Evolutionary conservation across 1,140 invertebrate genomes (phyloP), one percentile per base, ranked within the genome.

Genomic region (Neodiprion lecontei): DNA sequence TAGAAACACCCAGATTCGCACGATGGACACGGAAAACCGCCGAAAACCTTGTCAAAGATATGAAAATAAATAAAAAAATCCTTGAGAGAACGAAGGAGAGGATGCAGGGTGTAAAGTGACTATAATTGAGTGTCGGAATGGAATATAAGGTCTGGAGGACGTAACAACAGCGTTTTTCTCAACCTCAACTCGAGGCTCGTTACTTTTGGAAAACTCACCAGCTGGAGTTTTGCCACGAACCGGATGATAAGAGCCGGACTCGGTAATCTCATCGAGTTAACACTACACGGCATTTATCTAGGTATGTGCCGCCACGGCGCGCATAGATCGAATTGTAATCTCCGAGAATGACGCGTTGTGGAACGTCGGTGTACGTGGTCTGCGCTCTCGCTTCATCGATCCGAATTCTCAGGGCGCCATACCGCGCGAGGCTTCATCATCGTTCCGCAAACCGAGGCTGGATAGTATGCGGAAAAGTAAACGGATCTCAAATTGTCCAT

Each of bases 241-340:
- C 1, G 28, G 53, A 61, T n/a, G 53, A 61, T 61, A 61, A 61
- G 53, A 61, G 7, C 53, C 53, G 53, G 11, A 4, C 28, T 40
- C 5, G 53, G 53, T 61, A 61, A 61, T 61, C 53, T 61, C 53
- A n/a, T 61, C 53, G 53, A 61, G 53, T 61, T 61, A 12, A 61
- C 53, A 61, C n/a, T 3, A n/a, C 53, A 7, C 53, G n/a, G n/a
- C 28, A 40, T 40, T 40, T 40, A 40, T 40, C 28, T 40, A 1
- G 28, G 28, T 40, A 40, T 40, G 28, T 40, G 28, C 53, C 53
- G 11, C 0, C 53, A 12, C 11, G n/a, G 2, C 53, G 11, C n/a
- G 53, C 53, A 61, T 61, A 61, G 53, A 61, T 61, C 53, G 53
- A 61, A 61, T 61, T 61, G 11, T 61, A 61, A 61, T 61, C 53